Percentiles rank a stretch among this genome's conserved stretches.
phyloP scores from a whole-genome alignment of 1,140 invertebrate species.

The Procambarus clarkii region DNA sequence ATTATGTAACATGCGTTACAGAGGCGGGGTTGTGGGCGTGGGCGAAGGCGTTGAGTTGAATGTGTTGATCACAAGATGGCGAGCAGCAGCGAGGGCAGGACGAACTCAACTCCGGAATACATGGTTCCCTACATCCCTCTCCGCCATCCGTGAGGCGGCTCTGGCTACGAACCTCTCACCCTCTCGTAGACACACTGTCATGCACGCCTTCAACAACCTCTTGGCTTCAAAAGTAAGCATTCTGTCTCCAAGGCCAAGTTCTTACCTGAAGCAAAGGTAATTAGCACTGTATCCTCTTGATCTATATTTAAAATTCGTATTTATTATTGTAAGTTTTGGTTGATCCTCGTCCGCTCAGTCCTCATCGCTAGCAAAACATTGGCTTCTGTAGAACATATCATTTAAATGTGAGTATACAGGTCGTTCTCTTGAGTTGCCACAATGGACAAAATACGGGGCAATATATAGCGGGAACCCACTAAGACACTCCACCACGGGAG shows the following conservation, averaged over 20 bases:
- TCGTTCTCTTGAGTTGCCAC: too few species aligned
- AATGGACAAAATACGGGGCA: too few species aligned
- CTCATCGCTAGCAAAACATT: too few species aligned
- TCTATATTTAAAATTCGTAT: too few species aligned
- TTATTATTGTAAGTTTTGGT: too few species aligned
- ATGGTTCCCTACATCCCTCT: conserved; percentile 41
- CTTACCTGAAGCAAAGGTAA: background rate
- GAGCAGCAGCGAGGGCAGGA: conserved; percentile 49
- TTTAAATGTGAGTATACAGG: too few species aligned
- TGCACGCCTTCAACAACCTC: conserved; percentile 60
- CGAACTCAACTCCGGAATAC: conserved; percentile 7
- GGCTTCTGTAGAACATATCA: too few species aligned
- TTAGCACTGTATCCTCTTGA: too few species aligned
- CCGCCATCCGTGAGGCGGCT: conserved; percentile 41
- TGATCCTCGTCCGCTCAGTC: too few species aligned
- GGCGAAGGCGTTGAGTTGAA: conserved; percentile 60
- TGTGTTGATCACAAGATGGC: conserved; percentile 58
- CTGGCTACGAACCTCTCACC: conserved; percentile 54
- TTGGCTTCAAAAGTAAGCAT: conserved; percentile 48
- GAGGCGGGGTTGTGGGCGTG: conserved; percentile 33
- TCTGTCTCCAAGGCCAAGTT: background rate
- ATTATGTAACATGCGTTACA: background rate
- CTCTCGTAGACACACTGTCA: conserved; percentile 44
- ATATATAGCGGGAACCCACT: too few species aligned
- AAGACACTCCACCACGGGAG: too few species aligned